Conservation (phyloP, 2,888 invertebrate genomes). For the Lochmaea crataegi region DNA sequence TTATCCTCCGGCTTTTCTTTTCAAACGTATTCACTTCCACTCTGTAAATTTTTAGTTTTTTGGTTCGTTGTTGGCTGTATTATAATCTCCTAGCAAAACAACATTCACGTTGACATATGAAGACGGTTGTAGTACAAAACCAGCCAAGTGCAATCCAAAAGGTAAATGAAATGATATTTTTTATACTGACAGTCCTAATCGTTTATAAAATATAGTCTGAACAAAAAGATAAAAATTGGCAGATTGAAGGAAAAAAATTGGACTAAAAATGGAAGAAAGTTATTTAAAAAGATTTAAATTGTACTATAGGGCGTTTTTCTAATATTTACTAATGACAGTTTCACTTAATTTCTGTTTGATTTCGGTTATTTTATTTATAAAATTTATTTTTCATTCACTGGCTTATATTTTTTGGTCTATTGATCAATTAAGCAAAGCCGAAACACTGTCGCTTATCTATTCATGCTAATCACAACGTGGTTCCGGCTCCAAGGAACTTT, state of each 20-base stretch:
- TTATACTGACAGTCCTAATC: slow-evolving; percentile 49
- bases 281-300: too few species aligned
- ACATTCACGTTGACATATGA: slow-evolving; percentile 46
- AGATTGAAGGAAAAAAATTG: background rate
- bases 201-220: slow-evolving; percentile 10
- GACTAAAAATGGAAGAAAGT: background rate
- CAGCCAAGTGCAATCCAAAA: slow-evolving; percentile 41
- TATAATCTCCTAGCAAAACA: slow-evolving; percentile 39
- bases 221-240: background rate
- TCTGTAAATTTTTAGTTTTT: background rate
- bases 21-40: too few species aligned
- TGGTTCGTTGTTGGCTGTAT: background rate
- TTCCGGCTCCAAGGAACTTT: slow-evolving; percentile 48
- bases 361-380: background rate
- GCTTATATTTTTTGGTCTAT: slow-evolving; percentile 6
- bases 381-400: background rate
- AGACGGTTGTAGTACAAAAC: slow-evolving; percentile 50
- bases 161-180: slow-evolving; percentile 34
- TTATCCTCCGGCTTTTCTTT: too few species aligned
- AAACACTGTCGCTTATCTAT: background rate
- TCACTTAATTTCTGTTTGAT: too few species aligned
- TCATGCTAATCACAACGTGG: slow-evolving; percentile 20
- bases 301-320: too few species aligned
- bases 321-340: too few species aligned
- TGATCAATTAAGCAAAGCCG: slow-evolving; percentile 12